phyloP scores from a whole-genome alignment of 2,797 vertebrate species.

The Okamejei kenojei region DNA sequence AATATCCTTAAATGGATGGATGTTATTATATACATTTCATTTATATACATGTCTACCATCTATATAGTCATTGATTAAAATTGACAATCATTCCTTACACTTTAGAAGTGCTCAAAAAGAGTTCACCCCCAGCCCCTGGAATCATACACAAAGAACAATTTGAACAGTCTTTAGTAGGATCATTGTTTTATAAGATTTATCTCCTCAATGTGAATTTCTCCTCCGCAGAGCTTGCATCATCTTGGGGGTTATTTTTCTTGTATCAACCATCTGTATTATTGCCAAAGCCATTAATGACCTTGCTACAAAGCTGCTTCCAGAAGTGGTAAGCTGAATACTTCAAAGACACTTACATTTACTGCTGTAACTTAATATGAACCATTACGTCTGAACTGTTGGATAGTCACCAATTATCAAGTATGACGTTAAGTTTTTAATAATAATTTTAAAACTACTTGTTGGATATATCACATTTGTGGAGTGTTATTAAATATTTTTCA shows the following conservation, averaged over 20 bases:
- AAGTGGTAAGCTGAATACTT: constrained; percentile 76
- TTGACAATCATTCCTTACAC: too few relatives aligned
- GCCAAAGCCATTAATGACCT: constrained; percentile 93
- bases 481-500: not conserved
- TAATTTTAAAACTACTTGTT: not conserved
- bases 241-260: constrained; percentile 82
- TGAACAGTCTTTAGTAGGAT: not conserved
- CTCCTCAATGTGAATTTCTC: constrained; percentile 31
- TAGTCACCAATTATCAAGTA: not conserved
- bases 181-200: not conserved
- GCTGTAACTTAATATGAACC: not conserved
- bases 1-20: too few relatives aligned
- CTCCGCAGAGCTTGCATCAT: constrained; percentile 83
- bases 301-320: constrained; percentile 75
- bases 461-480: not conserved
- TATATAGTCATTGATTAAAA: too few relatives aligned
- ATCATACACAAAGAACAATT: not conserved
- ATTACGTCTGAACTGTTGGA: not conserved
- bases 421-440: not conserved
- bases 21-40: too few relatives aligned
- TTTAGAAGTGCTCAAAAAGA: too few relatives aligned
- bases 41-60: too few relatives aligned
- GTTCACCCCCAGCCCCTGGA: not conserved
- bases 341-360: not conserved
- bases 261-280: constrained; percentile 88